Conservation (phyloP, 2,888 invertebrate species). For the Drosophila affinis region DNA sequence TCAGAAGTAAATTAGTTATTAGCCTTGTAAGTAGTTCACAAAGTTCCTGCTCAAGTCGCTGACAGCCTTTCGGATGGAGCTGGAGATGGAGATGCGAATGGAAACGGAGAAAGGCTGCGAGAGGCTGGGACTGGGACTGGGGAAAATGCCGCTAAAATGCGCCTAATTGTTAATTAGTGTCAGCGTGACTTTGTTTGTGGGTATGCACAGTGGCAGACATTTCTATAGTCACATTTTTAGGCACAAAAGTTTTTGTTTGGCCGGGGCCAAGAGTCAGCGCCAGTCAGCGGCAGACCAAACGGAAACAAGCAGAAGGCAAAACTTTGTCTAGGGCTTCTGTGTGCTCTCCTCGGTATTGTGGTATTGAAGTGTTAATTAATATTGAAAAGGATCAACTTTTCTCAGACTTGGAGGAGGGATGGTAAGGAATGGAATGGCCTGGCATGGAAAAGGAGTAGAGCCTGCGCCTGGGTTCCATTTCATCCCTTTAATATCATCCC, state of each 20-base stretch:
- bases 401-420: constrained; percentile 72
- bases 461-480: background rate
- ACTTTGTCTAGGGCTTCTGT: constrained; percentile 59
- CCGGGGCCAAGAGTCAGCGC: constrained; percentile 61
- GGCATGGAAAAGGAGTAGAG: constrained; percentile 7
- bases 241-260: constrained; percentile 65
- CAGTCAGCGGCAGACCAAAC: constrained; percentile 61
- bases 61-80: constrained; percentile 20
- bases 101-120: constrained; percentile 12
- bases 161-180: constrained; percentile 82
- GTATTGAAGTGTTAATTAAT: constrained; percentile 83
- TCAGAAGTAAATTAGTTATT: constrained; percentile 79
- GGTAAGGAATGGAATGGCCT: constrained; percentile 41
- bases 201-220: constrained; percentile 42
- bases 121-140: too few species aligned
- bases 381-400: constrained; percentile 82
- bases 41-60: constrained; percentile 50
- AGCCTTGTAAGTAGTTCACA: constrained; percentile 76
- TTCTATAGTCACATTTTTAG: constrained; percentile 68
- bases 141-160: constrained; percentile 69
- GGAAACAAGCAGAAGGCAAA: constrained; percentile 47
- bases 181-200: constrained; percentile 72
- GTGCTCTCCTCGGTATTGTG: constrained; percentile 58
- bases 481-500: constrained; percentile 4
- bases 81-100: background rate